Base-by-base conservation (phyloP, 2,888 invertebrate species). In the Harmothoe impar region DNA sequence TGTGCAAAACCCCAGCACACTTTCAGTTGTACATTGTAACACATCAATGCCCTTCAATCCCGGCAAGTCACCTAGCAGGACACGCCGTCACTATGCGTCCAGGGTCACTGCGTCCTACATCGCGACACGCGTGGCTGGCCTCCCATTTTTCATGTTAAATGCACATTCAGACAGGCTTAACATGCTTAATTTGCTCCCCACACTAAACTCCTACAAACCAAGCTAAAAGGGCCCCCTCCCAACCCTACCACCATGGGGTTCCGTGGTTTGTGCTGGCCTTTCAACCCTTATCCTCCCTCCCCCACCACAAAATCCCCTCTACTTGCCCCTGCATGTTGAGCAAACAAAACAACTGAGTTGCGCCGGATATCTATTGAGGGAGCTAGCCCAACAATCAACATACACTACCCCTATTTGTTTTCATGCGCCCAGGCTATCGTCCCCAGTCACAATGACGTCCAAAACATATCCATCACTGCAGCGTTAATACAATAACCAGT, bases 121-220 rank as follows among this genome's bases (percentile, higher is more conserved):
- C 3, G 5, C 29, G 72, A 72, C 31, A 72, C 72, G 72, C 72
- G 25, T 72, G 29, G 72, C 12, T 72, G 31, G 72, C 29, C n/a
- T 72, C 29, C 72, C 72, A 72, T 72, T 72, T 72, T 25, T 72
- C 72, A 72, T 72, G 72, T 72, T 72, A 72, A 72, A 72, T 72
- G 72, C 72, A 72, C 72, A 72, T 29, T 72, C 72, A 72, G 72
- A 72, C 72, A 72, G 72, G 72, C 29, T 72, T 72, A 72, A 72
- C 72, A 72, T 72, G 72, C 72, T 72, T 72, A 72, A 72, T 72
- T 72, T 72, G 72, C 72, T 72, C 72, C 25, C 72, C 25, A 72
- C 17, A 72, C 25, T n/a, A 29, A 23, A 72, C 72, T 29, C 72
- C 29, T 25, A 15, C 29, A 29, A 72, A 15, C 72, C 72, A 25